Base-by-base conservation (phyloP, 1,140 invertebrate genomes). In the Marisa cornuarietis region DNA sequence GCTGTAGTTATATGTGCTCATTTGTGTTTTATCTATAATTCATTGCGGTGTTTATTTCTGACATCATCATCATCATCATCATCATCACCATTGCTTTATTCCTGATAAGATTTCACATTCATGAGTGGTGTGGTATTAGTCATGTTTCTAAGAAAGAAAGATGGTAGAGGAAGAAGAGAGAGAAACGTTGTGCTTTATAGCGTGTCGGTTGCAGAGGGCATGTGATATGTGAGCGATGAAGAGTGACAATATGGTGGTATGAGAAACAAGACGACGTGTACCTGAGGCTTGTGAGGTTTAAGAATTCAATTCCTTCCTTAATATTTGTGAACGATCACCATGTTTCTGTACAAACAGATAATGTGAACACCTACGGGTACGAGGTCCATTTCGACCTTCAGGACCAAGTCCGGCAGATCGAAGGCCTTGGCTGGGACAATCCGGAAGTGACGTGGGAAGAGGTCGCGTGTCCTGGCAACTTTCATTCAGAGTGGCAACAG, bases 331-430 rank as follows among this genome's bases (percentile, higher is more conserved):
- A 42, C 31, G 31, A 18, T 16, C 49, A 6, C 6, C 31, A 42
- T 42, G 2, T 75, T 58, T 52, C 22, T 26, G 7, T n/a, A 58
- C 26, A 63, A 20, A n/a, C 72, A 81, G 75, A 74, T 11, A 78
- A 81, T 9, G 18, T 26, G 1, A 85, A 85, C 72, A 72, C 76
- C 20, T 81, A 85, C 58, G 87, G 87, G 2, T 87, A 87, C 71
- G 82, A 79, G 52, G 76, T 79, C 3, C 87, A 87, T 52, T 86
- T 87, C 78, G 87, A 88, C 51, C 81, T 88, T 16, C 85, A 86
- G 82, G 82, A 88, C 78, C 58, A 77, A 42, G 81, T 80, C 11
- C 81, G 72, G 0, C 76, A 77, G 24, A 81, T 87, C 58, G 52
- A 82, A 1, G 52, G 7, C 13, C 18, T 85, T 0, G 85, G 85